Conservation (phyloP, 2,888 invertebrate genomes). For the Ophion obscuratus region DNA sequence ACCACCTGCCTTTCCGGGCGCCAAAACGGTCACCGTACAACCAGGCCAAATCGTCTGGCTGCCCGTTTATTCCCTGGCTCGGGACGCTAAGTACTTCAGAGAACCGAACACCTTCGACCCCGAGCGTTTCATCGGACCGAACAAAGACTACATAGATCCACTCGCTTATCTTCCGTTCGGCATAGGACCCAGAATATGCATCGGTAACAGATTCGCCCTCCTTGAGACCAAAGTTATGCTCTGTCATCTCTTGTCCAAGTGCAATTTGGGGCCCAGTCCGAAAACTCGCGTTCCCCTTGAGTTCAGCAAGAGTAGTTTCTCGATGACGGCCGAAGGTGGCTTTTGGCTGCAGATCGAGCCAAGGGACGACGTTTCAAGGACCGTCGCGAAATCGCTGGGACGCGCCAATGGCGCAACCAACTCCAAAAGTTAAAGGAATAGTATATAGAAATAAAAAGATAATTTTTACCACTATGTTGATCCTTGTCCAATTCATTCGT, state of each 20-base stretch:
- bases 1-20: slow-evolving; percentile 74
- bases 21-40: slow-evolving; percentile 73
- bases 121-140: slow-evolving; percentile 77
- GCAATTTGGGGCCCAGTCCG: slow-evolving; percentile 66
- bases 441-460: neutral
- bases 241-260: slow-evolving; percentile 72
- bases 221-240: slow-evolving; percentile 72
- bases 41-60: slow-evolving; percentile 76
- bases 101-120: slow-evolving; percentile 82
- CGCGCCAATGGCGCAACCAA: neutral
- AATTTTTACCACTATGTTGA: no score
- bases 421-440: neutral
- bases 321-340: slow-evolving; percentile 69
- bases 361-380: slow-evolving; percentile 31
- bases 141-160: slow-evolving; percentile 7
- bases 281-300: slow-evolving; percentile 71
- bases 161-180: slow-evolving; percentile 72
- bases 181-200: slow-evolving; percentile 75
- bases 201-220: slow-evolving; percentile 83
- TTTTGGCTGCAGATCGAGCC: slow-evolving; percentile 73
- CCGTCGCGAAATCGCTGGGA: neutral
- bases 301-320: slow-evolving; percentile 63
- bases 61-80: slow-evolving; percentile 77
- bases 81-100: slow-evolving; percentile 78
- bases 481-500: no score